Conservation (phyloP, 2,888 invertebrate species). For the Sinodicranocentrus sp. region DNA sequence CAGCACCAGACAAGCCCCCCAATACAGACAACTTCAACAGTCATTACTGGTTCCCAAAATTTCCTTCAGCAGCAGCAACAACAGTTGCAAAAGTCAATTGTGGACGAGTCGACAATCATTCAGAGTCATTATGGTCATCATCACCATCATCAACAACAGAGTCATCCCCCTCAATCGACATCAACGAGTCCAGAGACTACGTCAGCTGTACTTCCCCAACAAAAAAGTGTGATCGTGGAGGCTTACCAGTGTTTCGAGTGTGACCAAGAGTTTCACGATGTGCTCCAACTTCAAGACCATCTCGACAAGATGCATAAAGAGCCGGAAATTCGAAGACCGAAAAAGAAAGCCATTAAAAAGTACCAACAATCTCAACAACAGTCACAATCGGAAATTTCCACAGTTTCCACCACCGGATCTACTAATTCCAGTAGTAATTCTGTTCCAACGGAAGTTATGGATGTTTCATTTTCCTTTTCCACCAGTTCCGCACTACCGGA, state of each 20-base stretch:
- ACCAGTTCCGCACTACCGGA: background rate
- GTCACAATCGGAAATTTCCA: constrained; percentile 31
- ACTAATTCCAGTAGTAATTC: background rate
- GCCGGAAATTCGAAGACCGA: constrained; percentile 76
- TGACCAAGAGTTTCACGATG: constrained; percentile 81
- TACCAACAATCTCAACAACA: constrained; percentile 52
- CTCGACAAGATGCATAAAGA: constrained; percentile 78
- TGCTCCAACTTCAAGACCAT: constrained; percentile 82
- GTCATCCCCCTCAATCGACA: constrained; percentile 1
- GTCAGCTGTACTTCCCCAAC: constrained; percentile 28
- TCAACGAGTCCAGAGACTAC: constrained; percentile 42
- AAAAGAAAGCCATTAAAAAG: constrained; percentile 74
- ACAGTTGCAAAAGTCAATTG: constrained; percentile 21
- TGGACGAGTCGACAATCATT: constrained; percentile 1
- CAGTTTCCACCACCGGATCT: constrained; percentile 32
- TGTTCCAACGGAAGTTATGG: constrained; percentile 11
- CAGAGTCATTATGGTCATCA: constrained; percentile 23
- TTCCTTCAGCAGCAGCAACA: constrained; percentile 33
- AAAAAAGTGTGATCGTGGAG: constrained; percentile 77
- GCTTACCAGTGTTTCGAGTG: constrained; percentile 85
- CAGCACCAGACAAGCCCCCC: background rate
- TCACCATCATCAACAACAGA: constrained; percentile 23
- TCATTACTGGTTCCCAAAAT: constrained; percentile 40
- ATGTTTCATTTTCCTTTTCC: constrained; percentile 24
- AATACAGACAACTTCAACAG: background rate